phyloP scores from a whole-genome alignment of 2,888 invertebrate species.

The Epirrhoe tristata region DNA sequence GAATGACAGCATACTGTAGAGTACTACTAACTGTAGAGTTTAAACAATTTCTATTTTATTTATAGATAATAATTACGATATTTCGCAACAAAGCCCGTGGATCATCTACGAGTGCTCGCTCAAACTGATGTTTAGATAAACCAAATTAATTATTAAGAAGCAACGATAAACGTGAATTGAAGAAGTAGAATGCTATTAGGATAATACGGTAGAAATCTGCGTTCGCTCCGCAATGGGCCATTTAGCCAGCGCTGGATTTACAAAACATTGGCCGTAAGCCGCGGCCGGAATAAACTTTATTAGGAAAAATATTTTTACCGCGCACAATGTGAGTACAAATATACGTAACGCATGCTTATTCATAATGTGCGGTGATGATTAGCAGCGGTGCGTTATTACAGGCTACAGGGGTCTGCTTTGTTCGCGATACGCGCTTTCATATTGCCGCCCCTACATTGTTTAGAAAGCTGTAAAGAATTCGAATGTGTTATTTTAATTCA shows the following conservation, averaged over 20 bases:
- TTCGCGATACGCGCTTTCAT: conserved; percentile 25
- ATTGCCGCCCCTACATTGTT: conserved; percentile 19
- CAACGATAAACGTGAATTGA: conserved; percentile 69
- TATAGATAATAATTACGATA: conserved; percentile 34
- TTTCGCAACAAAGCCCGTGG: conserved; percentile 30
- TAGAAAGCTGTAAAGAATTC: conserved; percentile 19
- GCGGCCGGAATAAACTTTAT: conserved; percentile 71
- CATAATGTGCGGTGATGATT: conserved; percentile 45
- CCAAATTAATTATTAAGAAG: conserved; percentile 53
- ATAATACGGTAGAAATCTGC: conserved; percentile 76
- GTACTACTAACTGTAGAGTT: conserved; percentile 19
- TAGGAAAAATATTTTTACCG: conserved; percentile 74
- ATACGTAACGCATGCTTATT: conserved; percentile 57
- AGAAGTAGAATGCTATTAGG: conserved; percentile 74
- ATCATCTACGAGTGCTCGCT: conserved; percentile 34
- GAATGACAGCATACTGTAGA: too few relatives aligned
- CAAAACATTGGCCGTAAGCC: conserved; percentile 75
- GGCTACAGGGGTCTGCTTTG: conserved; percentile 37
- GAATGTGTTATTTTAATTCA: conserved; percentile 8
- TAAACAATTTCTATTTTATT: conserved; percentile 36
- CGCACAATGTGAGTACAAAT: conserved; percentile 44
- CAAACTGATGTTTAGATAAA: conserved; percentile 28
- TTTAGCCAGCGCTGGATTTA: conserved; percentile 74
- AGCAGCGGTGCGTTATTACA: conserved; percentile 34
- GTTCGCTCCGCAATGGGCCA: conserved; percentile 74